phyloP scores from a whole-genome alignment of 2,113 vertebrate species.

The Ia io region DNA sequence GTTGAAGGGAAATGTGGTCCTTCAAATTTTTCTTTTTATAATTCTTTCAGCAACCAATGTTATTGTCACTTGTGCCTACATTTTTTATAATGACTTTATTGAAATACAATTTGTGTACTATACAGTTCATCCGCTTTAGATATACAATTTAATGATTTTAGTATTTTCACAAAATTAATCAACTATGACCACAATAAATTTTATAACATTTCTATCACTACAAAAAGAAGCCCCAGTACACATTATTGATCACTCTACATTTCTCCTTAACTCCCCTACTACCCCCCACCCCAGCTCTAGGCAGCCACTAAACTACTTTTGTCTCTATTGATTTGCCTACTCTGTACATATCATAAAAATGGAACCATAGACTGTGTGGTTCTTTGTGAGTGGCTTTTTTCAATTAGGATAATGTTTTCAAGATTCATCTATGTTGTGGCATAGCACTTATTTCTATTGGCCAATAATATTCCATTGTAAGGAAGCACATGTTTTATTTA shows the following conservation, averaged over 20 bases:
- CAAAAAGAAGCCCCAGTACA: not conserved
- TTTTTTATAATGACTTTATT: constrained; percentile 28
- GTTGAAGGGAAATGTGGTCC: not conserved
- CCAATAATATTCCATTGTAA: not conserved
- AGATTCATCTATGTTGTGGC: not conserved
- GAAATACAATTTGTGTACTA: not conserved
- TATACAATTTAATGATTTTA: constrained; percentile 4
- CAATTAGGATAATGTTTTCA: not conserved
- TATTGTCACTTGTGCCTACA: not conserved
- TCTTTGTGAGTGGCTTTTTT: not conserved
- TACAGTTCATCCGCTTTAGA: not conserved
- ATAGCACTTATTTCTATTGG: not conserved
- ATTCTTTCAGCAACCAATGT: not conserved
- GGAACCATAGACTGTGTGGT: not conserved
- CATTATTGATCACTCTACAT: not conserved
- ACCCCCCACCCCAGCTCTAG: not conserved
- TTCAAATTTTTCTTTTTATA: constrained; percentile 6
- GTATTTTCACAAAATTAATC: not conserved
- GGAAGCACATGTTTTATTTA: not conserved
- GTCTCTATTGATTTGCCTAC: not conserved
- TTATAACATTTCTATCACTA: not conserved
- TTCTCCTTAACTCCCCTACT: not conserved
- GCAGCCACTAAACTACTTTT: not conserved
- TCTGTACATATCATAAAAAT: not conserved
- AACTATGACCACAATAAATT: not conserved